Evolutionary conservation across 2,888 invertebrate species (phyloP), one percentile per base, ranked within the genome.

Genomic region (Keiferia lycopersicella): DNA sequence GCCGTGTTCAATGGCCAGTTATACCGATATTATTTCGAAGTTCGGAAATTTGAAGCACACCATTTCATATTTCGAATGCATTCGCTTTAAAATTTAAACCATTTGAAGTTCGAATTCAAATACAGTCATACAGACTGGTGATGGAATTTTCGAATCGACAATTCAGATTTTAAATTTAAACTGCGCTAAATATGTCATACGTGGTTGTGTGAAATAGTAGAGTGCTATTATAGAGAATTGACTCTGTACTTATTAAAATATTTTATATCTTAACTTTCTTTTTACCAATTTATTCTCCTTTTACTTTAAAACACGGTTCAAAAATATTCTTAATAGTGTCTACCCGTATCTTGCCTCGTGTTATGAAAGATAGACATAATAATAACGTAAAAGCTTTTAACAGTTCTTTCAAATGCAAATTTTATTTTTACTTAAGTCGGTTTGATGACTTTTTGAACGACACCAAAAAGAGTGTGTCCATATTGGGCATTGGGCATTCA

Each of bases 1-100:
- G 76, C 77, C 80, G 76, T 77, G 79, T 79, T 81, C 81, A 79
- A 75, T 78, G 80, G 71, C 65, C 69, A 74, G 72, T 74, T 76
- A 26, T 34, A 74, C 73, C 65, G 50, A 61, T 61, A 61, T 50
- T 61, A 61, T 61, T 61, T 61, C 51, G 38, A 34, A 61, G 51
- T 61, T 34, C 38, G 62, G 22, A 34, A 53, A 56, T 68, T 73
- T 73, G 64, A 64, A 66, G 62, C 59, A 62, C 34, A 58, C 65
- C 60, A 64, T 59, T 63, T 64, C 59, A 64, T 59, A 64, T 64
- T 67, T 59, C 56, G 66, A 63, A 64, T 64, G 61, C 57, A 65
- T 61, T 62, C 57, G 63, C 53, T 63, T 62, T 64, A 64, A 63
- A 64, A 64, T 67, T 30, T 57, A 50, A 51, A 61, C 59, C 56